These are phyloP conservation scores for Embidobia sp. DNA, from an alignment of 2,888 invertebrate species.

Conservation along the genomic window DNA sequence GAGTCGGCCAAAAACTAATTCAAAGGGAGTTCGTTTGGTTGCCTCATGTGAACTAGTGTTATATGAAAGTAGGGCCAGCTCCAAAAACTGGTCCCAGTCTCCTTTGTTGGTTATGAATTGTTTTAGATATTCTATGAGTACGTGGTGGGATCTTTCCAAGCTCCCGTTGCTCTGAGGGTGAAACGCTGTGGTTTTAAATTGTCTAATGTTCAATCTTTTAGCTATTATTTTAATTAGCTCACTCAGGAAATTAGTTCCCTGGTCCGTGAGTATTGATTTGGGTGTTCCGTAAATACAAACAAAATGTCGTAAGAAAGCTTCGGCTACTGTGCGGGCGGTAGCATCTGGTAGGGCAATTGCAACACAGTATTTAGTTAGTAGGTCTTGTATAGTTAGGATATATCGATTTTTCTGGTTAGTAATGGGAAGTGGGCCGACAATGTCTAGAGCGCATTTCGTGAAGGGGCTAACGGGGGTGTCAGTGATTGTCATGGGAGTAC, in stretches of 20 bases:
- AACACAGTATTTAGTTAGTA: slow-evolving; percentile 2
- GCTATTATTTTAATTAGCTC: slow-evolving; percentile 3
- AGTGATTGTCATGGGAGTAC: background rate
- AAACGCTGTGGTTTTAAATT: background rate
- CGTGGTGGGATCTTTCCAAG: background rate
- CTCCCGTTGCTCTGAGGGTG: background rate
- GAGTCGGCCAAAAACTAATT: background rate
- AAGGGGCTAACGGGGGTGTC: background rate
- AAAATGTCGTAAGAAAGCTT: background rate
- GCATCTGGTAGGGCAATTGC: background rate
- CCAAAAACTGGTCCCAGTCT: background rate
- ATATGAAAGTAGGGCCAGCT: background rate
- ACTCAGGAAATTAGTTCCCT: background rate
- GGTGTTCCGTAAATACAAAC: slow-evolving; percentile 6
- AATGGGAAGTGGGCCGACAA: background rate
- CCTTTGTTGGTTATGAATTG: background rate
- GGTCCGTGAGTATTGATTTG: slow-evolving; percentile 1
- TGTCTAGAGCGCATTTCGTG: background rate
- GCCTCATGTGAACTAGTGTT: background rate
- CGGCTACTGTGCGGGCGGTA: background rate
- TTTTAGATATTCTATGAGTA: background rate
- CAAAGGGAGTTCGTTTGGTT: background rate
- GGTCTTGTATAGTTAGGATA: background rate
- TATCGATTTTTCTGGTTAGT: background rate
- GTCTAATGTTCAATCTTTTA: background rate